Percentiles rank a stretch among this genome's conserved stretches.
Evolutionary conservation across 2,888 invertebrate genomes (phyloP).

Genomic region (Frankliniella intonsa): DNA sequence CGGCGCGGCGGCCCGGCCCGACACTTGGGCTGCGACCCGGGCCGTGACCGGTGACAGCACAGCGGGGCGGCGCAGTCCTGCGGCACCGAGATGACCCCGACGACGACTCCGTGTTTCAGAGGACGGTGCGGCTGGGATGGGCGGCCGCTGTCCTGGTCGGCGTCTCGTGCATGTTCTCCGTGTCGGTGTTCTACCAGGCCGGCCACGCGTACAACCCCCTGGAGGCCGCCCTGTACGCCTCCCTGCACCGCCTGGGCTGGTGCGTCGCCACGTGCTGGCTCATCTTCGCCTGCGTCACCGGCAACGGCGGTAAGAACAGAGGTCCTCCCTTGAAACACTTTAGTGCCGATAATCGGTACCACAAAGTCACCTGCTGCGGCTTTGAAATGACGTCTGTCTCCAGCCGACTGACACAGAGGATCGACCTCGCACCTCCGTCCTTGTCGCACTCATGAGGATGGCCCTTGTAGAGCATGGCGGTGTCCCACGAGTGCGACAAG

Average conservation of each 20-base stretch:
- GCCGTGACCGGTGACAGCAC: background rate
- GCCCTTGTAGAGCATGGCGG: too few relatives aligned
- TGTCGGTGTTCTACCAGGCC: constrained; percentile 58
- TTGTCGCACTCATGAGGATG: too few relatives aligned
- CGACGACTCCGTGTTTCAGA: background rate
- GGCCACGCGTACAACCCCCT: constrained; percentile 52
- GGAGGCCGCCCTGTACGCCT: constrained; percentile 61
- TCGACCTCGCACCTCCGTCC: too few relatives aligned
- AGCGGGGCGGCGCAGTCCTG: background rate
- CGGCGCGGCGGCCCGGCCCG: background rate
- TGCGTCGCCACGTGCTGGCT: constrained; percentile 62
- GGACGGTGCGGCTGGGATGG: constrained; percentile 38
- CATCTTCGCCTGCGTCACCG: constrained; percentile 60
- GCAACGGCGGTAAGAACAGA: constrained; percentile 55
- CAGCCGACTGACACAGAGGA: too few relatives aligned
- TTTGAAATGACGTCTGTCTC: too few relatives aligned
- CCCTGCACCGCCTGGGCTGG: constrained; percentile 64
- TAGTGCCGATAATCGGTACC: too few relatives aligned
- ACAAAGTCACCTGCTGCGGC: too few relatives aligned
- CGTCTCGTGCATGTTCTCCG: constrained; percentile 56
- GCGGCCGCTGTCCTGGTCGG: constrained; percentile 47
- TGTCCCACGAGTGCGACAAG: too few relatives aligned
- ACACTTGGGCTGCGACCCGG: background rate
- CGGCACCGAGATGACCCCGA: background rate
- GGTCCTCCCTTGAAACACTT: too few relatives aligned